Conservation (phyloP, 2,888 invertebrate species). For the Morpho achilles region DNA sequence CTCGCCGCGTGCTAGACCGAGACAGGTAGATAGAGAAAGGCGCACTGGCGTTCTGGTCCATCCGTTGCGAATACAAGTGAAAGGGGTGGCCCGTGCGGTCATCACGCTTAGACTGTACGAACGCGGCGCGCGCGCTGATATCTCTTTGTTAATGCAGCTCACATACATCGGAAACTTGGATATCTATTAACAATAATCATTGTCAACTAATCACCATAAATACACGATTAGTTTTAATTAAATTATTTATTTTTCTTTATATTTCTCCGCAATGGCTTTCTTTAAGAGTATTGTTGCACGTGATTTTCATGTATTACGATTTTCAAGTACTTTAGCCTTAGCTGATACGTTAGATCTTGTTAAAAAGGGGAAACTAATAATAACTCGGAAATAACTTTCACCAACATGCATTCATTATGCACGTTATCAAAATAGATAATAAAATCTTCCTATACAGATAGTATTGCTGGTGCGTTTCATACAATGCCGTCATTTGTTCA, state of each 20-base stretch:
- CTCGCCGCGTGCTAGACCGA: slow-evolving; percentile 64
- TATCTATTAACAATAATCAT: slow-evolving; percentile 30
- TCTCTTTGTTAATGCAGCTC: slow-evolving; percentile 40
- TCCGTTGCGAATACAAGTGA: slow-evolving; percentile 73
- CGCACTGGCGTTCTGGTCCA: slow-evolving; percentile 65
- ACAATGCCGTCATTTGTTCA: too few relatives aligned
- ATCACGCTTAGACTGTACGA: slow-evolving; percentile 51
- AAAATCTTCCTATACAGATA: too few relatives aligned
- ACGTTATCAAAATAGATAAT: too few relatives aligned
- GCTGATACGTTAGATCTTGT: not conserved
- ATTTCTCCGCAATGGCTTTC: slow-evolving; percentile 19
- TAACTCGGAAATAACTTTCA: too few relatives aligned
- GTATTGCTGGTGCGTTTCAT: too few relatives aligned
- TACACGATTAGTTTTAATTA: slow-evolving; percentile 7
- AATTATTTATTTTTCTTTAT: slow-evolving; percentile 8
- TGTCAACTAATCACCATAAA: slow-evolving; percentile 21
- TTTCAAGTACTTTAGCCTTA: too few relatives aligned
- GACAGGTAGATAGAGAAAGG: slow-evolving; percentile 74
- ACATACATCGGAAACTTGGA: slow-evolving; percentile 26
- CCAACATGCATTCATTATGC: too few relatives aligned
- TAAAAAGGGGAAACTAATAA: too few relatives aligned
- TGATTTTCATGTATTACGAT: too few relatives aligned
- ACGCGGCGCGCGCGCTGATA: slow-evolving; percentile 42
- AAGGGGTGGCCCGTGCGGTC: slow-evolving; percentile 73
- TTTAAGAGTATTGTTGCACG: not conserved